A percentile compares a stretch with the other conserved stretches of the same genome.
Evolutionary conservation across 2,113 vertebrate genomes (phyloP).

Genomic region (Sakesphorus luctuosus): DNA sequence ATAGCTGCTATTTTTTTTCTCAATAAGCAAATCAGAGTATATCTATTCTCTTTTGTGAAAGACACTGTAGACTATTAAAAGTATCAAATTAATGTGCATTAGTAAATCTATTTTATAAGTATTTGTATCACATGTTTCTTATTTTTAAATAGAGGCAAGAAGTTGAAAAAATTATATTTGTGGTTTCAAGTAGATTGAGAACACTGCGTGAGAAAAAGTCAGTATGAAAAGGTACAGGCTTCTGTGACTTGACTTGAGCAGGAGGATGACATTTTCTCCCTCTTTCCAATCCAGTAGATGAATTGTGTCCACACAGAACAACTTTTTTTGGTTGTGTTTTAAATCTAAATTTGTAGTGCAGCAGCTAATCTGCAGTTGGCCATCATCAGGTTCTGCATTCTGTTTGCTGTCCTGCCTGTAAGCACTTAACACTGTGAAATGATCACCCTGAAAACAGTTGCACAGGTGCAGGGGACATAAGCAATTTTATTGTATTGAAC

Average conservation of each 20-base stretch:
- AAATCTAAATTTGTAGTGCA: not conserved
- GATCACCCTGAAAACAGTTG: not conserved
- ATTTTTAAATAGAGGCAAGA: not conserved
- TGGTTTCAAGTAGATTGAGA: not conserved
- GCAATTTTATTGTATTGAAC: not conserved
- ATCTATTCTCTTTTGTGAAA: not conserved
- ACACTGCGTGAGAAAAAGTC: not conserved
- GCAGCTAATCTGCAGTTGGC: not conserved
- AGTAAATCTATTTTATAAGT: not conserved
- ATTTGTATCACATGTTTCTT: not conserved
- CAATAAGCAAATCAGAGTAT: not conserved
- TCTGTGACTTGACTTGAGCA: not conserved
- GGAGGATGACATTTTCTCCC: not conserved
- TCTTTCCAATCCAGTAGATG: not conserved
- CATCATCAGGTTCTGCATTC: not conserved
- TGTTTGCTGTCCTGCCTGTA: not conserved
- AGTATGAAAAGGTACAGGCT: not conserved
- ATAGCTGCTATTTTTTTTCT: not conserved
- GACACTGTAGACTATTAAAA: not conserved
- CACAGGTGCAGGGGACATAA: not conserved
- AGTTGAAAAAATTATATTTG: not conserved
- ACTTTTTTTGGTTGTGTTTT: not conserved
- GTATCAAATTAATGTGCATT: not conserved
- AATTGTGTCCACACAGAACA: not conserved
- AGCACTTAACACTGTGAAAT: not conserved